A percentile compares a stretch with the other conserved stretches of the same genome.
Evolutionary conservation across 2,888 invertebrate genomes (phyloP).

Genomic region (Xanthia icteritia): DNA sequence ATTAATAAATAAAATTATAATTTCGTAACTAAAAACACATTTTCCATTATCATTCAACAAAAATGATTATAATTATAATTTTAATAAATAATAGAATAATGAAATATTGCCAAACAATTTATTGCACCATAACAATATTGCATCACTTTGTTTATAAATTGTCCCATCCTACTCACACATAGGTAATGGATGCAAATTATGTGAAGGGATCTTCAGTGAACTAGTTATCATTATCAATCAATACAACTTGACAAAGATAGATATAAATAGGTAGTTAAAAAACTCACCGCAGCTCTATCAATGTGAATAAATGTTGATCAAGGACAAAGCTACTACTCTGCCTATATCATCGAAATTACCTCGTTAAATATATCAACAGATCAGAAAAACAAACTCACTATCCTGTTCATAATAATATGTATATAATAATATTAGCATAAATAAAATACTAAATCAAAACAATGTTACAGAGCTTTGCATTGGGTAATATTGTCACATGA

Average conservation of each 20-base stretch:
- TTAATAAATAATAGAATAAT: background rate
- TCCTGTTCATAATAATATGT: background rate
- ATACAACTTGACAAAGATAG: background rate
- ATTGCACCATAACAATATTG: slow-evolving; percentile 46
- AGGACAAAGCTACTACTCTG: background rate
- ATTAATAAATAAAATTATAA: background rate
- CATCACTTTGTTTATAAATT: slow-evolving; percentile 38
- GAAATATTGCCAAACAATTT: background rate
- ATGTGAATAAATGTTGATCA: background rate
- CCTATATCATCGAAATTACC: background rate
- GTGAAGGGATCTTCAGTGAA: background rate
- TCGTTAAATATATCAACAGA: background rate
- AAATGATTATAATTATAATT: background rate
- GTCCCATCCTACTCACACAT: background rate
- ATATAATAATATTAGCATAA: background rate
- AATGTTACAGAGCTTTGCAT: background rate
- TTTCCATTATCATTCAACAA: background rate
- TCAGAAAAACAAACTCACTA: background rate
- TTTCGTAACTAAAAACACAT: background rate
- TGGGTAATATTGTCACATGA: slow-evolving; percentile 1
- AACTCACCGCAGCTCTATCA: background rate
- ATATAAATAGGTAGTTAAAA: too few relatives aligned
- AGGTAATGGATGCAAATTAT: background rate
- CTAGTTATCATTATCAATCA: background rate
- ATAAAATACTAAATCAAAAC: background rate